Conservation (phyloP, 2,113 vertebrate species). For the Mastomys natalensis region DNA sequence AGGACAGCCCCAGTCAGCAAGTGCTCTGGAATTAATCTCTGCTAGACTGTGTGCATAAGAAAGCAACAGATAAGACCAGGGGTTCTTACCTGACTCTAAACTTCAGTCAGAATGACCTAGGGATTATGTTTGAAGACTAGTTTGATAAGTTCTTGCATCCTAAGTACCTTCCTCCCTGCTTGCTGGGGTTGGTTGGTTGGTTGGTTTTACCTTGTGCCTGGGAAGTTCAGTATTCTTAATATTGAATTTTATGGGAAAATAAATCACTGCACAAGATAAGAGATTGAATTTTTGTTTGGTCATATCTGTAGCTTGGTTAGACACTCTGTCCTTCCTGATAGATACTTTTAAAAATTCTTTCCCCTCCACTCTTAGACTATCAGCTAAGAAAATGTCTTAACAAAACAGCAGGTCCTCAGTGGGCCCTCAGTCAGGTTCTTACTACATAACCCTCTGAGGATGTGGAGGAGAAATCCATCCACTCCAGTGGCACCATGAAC, state of each 20-base stretch:
- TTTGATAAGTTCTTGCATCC: not conserved
- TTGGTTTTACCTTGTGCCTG: constrained; percentile 60
- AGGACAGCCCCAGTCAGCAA: not conserved
- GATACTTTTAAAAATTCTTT: constrained; percentile 39
- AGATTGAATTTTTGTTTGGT: not conserved
- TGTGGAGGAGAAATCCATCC: not conserved
- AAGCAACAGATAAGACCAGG: not conserved
- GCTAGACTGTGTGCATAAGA: not conserved
- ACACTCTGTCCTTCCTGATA: constrained; percentile 37
- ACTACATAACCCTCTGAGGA: not conserved
- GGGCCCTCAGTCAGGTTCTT: too few relatives aligned
- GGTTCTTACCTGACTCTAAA: not conserved
- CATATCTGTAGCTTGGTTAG: constrained; percentile 63
- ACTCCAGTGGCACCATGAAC: not conserved
- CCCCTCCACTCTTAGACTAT: constrained; percentile 78
- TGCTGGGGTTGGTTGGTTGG: not conserved
- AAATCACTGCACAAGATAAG: not conserved
- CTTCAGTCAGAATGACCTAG: constrained; percentile 10
- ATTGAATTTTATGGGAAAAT: not conserved
- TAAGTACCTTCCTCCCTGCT: not conserved
- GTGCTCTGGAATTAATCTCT: not conserved
- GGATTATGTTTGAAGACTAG: not conserved
- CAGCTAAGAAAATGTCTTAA: constrained; percentile 68
- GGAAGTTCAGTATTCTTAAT: constrained; percentile 14
- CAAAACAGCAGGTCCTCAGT: constrained; percentile 64